Conservation (phyloP, 2,113 vertebrate species). For the Harpagus bidentatus region DNA sequence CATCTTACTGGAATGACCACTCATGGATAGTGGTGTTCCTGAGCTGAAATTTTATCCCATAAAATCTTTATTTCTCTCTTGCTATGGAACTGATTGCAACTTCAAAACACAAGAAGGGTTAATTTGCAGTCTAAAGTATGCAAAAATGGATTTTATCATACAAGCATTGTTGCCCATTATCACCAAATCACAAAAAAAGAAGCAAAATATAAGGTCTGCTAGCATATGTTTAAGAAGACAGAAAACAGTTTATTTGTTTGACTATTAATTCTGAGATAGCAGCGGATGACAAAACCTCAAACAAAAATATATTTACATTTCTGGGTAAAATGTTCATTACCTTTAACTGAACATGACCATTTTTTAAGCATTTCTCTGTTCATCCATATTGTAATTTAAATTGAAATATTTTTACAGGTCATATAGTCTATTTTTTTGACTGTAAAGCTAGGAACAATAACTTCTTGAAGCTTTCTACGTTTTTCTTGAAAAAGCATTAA, state of each 20-base stretch:
- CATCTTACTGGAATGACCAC: background rate
- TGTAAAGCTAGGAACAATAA: background rate
- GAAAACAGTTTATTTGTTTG: background rate
- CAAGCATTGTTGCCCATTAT: background rate
- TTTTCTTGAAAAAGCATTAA: background rate
- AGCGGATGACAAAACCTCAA: background rate
- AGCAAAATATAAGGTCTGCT: background rate
- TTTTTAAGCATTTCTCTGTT: constrained; percentile 18
- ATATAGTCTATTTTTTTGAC: background rate
- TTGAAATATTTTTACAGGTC: constrained; percentile 32
- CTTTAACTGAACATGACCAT: background rate
- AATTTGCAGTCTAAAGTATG: background rate
- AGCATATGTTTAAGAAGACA: background rate
- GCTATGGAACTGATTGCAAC: background rate
- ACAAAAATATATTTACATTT: background rate
- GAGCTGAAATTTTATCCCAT: background rate
- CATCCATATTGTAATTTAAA: constrained; percentile 11
- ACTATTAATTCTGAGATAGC: background rate
- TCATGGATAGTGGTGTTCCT: background rate
- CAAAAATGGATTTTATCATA: background rate
- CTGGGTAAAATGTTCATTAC: background rate
- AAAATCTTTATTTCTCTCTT: background rate
- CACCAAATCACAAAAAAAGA: background rate
- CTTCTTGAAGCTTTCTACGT: background rate
- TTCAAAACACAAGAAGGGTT: background rate